Evolutionary conservation across 2,888 invertebrate genomes (phyloP).

Genomic region (Cremastobaeus sp.): DNA sequence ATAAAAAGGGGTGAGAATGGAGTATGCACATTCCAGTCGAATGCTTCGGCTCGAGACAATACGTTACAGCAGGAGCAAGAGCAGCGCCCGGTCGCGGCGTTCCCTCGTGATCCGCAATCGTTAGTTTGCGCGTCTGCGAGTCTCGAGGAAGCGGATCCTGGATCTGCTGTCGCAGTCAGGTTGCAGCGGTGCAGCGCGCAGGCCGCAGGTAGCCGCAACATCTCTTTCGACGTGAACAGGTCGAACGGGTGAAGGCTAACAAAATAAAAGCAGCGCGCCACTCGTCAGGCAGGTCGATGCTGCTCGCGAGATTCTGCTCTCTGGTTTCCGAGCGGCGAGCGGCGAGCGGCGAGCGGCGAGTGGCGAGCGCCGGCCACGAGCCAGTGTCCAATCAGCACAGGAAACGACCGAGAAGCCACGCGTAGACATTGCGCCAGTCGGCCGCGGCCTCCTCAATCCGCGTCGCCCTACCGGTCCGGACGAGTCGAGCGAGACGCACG

Average conservation of each 20-base stretch:
- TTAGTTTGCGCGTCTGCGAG: no score
- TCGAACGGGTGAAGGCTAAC: conserved; percentile 65
- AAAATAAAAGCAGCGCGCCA: conserved; percentile 47
- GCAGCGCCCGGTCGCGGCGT: no score
- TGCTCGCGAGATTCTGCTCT: conserved; percentile 56
- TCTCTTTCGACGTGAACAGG: conserved; percentile 68
- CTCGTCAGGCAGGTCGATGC: conserved; percentile 42
- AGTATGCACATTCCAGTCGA: conserved; percentile 30
- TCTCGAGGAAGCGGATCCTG: no score
- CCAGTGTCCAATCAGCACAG: conserved; percentile 78
- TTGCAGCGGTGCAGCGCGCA: background rate
- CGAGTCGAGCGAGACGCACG: conserved; percentile 21
- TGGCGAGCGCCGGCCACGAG: conserved; percentile 77
- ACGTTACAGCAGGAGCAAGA: no score
- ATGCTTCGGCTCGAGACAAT: conserved; percentile 10
- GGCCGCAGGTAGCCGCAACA: conserved; percentile 64
- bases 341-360: conserved; percentile 76
- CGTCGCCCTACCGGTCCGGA: conserved; percentile 24
- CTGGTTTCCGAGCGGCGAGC: conserved; percentile 72
- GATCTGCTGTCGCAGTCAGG: background rate
- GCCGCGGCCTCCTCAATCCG: no score
- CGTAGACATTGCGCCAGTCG: conserved; percentile 66
- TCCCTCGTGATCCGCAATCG: background rate
- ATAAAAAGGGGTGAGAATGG: conserved; percentile 25
- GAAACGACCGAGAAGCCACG: conserved; percentile 76